Base-by-base conservation (phyloP, 2,888 invertebrate species). In the Philereme transversata region DNA sequence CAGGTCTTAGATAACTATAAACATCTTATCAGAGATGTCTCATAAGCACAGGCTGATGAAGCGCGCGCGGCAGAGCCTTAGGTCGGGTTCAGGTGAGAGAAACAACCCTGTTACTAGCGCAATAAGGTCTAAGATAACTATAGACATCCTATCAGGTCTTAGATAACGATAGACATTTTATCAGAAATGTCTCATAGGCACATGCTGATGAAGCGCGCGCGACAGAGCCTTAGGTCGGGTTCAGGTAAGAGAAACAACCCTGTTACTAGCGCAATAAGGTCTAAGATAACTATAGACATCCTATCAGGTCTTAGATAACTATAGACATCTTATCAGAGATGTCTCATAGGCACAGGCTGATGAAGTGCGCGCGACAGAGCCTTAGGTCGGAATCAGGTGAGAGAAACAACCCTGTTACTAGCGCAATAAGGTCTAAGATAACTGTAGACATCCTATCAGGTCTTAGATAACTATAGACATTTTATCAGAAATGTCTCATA, bases 321-420 rank as follows among this genome's bases (percentile, higher is more conserved):
- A 93, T 99, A 77, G 99, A 99, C 82, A 98, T 99, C 74, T 89
- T 99, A 10, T 96, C 97, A 0, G 99, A 99, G 90, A 99, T 99
- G 99, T 96, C 97, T 0, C 99, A 98, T 84, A 92, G 99, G 5
- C 99, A 99, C 82, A 96, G 99, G 75, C 94, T 99, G 70, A 95
- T 99, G 95, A 90, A 97, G 95, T 90, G 88, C 0, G 91, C 91
- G 0, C n/a, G 84, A 2, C 83, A 82, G 49, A 78, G 73, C 4
- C 60, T 81, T 10, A 84, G 84, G 11, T 70, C 81, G 0, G 78
- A 82, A 3, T 76, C 83, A 9, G 84, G 88, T 87, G 50, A 84
- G 56, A 49, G 5, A 36, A 10, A 5, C 36, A 10, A 38, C 33
- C 40, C 8, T 10, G 3, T 38, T 11, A 11, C 4, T n/a, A 7